Percentiles rank a stretch among this genome's conserved stretches.
Conservation (phyloP, 2,888 invertebrate species). For the Acronicta psi region DNA sequence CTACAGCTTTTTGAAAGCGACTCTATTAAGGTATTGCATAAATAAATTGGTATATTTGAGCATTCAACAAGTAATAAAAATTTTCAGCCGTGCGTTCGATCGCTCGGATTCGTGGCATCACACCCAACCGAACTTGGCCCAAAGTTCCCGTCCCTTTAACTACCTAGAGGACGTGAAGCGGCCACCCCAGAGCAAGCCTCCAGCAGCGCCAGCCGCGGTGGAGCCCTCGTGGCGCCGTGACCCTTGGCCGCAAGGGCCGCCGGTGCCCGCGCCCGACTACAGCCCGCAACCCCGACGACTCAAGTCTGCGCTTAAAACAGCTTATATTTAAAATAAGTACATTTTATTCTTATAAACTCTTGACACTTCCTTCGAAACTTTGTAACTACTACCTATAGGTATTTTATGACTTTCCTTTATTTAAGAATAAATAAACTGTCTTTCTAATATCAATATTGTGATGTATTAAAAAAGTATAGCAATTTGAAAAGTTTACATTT, state of each 20-base stretch:
- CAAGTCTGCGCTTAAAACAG: constrained; percentile 79
- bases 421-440: background rate
- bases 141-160: constrained; percentile 70
- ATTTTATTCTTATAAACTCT: background rate
- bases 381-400: background rate
- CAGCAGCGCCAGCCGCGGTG: constrained; percentile 48
- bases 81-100: constrained; percentile 61
- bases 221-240: constrained; percentile 68
- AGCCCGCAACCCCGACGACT: constrained; percentile 74
- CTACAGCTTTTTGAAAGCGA: too few relatives aligned
- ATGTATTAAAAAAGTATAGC: too few relatives aligned
- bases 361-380: background rate
- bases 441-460: background rate
- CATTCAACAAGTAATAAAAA: background rate
- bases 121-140: constrained; percentile 30
- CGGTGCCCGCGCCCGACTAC: constrained; percentile 78
- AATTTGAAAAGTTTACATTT: too few relatives aligned
- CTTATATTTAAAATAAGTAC: constrained; percentile 59
- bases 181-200: constrained; percentile 56
- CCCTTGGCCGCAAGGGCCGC: constrained; percentile 61
- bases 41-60: background rate
- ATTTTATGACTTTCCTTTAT: background rate
- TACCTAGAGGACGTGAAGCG: constrained; percentile 73
- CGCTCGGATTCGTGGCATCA: constrained; percentile 77
- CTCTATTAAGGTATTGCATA: too few relatives aligned